Base-by-base conservation (phyloP, 2,113 vertebrate species). In the Piaya cayana region DNA sequence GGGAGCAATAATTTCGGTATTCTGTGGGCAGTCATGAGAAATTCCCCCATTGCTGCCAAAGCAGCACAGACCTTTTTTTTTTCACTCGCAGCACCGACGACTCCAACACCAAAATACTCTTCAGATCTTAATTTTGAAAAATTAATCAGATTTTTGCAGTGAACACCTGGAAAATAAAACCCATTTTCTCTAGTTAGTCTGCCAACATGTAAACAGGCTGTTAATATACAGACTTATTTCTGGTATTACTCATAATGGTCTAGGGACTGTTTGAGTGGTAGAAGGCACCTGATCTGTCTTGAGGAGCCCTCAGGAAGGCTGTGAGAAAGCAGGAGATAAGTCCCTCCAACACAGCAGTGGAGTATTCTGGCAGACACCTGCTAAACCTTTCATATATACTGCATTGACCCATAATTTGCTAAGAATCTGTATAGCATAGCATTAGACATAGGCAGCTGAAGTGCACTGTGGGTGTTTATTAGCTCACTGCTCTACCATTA, bases 61-160 rank as follows among this genome's bases (percentile, higher is more conserved):
- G 11, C 20, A 65, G 45, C 74, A 43, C 3, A 23, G 39, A n/a
- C n/a, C n/a, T n/a, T n/a, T n/a, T n/a, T n/a, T n/a, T n/a, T n/a
- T n/a, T n/a, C n/a, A n/a, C n/a, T n/a, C 0, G 1, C 8, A 49
- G 20, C 34, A 76, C 32, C 36, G n/a, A 14, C 1, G 7, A n/a
- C 6, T 70, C 12, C 5, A 15, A n/a, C 9, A 59, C 8, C 0
- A 2, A 11, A 75, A 88, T 29, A 42, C 3, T 45, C 50, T 69
- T 84, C n/a, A 68, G 29, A 39, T 8, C 25, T 55, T 55, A 23
- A n/a, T 4, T n/a, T 3, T 14, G 37, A 89, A 91, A 79, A 79
- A 68, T 6, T 32, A 8, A 9, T 75, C 53, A 25, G 22, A 52
- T 30, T 81, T 81, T 56, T 75, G 16, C 25, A 70, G 47, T 8